A percentile compares a stretch with the other conserved stretches of the same genome.
Evolutionary conservation across 2,797 vertebrate species (phyloP).

Genomic region (Anolis apletophallus): DNA sequence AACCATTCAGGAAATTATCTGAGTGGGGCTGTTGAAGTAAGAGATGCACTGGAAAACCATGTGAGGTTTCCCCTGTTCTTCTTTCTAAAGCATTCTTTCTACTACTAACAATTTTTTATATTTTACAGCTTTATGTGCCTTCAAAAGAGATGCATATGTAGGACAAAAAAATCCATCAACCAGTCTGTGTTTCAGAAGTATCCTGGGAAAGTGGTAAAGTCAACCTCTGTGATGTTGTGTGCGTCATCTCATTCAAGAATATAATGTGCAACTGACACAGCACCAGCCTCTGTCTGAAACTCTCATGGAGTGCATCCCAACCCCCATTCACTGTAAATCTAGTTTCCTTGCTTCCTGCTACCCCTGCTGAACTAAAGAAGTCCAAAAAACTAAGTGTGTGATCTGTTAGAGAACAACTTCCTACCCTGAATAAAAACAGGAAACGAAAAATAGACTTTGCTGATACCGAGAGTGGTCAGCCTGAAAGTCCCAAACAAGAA

Average conservation of each 20-base stretch:
- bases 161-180: not conserved
- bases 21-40: not conserved
- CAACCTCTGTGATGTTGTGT: not conserved
- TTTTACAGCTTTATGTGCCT: not conserved
- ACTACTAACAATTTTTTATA: not conserved
- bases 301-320: not conserved
- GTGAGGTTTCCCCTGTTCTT: not conserved
- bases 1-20: not conserved
- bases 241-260: not conserved
- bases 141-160: not conserved
- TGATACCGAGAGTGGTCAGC: not conserved
- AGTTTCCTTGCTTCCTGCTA: slow-evolving; percentile 9
- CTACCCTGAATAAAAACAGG: slow-evolving; percentile 44
- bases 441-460: slow-evolving; percentile 23
- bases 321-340: slow-evolving; percentile 7
- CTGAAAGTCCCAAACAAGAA: not conserved
- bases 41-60: not conserved
- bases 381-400: slow-evolving; percentile 3
- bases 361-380: slow-evolving; percentile 23
- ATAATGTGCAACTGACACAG: not conserved
- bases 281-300: not conserved
- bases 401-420: slow-evolving; percentile 33
- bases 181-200: not conserved
- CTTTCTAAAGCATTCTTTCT: not conserved
- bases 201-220: not conserved